Evolutionary conservation across 2,113 vertebrate species (phyloP).

Genomic region (Xyliphius kryptos): DNA sequence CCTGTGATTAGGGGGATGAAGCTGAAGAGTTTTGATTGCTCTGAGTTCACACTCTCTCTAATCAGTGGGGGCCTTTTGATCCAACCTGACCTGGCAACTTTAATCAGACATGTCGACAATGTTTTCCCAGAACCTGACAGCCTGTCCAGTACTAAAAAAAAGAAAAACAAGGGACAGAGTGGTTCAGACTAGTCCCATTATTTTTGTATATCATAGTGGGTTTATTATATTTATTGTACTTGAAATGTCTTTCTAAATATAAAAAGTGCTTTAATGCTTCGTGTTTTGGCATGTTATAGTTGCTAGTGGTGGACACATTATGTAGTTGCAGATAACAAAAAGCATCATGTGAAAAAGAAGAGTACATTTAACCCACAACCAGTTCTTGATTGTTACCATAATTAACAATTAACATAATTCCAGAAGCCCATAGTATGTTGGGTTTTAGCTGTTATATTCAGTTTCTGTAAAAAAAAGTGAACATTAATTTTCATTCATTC

Average conservation of each 20-base stretch:
- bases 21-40: constrained; percentile 59
- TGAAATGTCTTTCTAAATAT: constrained; percentile 28
- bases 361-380: too few relatives aligned
- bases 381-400: neutral
- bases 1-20: constrained; percentile 63
- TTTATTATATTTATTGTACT: constrained; percentile 35
- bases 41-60: constrained; percentile 56
- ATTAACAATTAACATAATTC: neutral
- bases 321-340: neutral
- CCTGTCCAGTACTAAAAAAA: constrained; percentile 34
- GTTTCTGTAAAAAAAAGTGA: too few relatives aligned
- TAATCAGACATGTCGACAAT: constrained; percentile 54
- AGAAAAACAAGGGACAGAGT: constrained; percentile 15
- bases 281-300: too few relatives aligned
- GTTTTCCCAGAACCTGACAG: constrained; percentile 43
- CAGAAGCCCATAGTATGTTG: too few relatives aligned
- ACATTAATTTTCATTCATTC: too few relatives aligned
- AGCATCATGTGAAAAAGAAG: neutral
- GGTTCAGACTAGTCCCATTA: constrained; percentile 22
- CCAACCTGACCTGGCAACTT: constrained; percentile 60
- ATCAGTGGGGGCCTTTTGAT: constrained; percentile 60
- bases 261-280: neutral
- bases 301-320: neutral
- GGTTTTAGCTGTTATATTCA: too few relatives aligned
- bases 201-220: constrained; percentile 21